Conservation (phyloP, 1,140 invertebrate species). For the Drosophila santomea region DNA sequence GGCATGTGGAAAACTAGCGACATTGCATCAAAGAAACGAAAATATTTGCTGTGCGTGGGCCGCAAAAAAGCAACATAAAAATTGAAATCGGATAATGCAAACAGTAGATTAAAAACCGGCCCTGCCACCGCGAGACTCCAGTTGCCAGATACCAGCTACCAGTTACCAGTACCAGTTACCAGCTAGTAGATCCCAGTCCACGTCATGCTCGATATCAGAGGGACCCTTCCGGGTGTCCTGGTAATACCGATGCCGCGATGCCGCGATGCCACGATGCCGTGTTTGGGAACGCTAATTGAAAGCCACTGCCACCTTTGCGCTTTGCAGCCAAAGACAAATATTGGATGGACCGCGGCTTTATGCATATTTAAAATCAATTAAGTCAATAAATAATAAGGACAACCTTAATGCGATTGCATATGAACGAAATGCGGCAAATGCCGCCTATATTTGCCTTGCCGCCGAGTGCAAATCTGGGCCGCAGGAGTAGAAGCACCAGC, state of each 20-base stretch:
- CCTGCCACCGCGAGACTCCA: constrained; percentile 1
- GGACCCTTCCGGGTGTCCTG: not conserved
- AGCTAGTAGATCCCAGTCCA: not conserved
- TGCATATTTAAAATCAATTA: constrained; percentile 85
- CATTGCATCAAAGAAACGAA: constrained; percentile 70
- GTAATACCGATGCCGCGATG: constrained; percentile 6
- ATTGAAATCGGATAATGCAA: constrained; percentile 70
- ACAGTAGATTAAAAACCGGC: constrained; percentile 74
- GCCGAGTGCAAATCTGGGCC: not conserved
- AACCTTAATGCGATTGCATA: constrained; percentile 76
- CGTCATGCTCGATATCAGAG: no score
- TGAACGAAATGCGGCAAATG: constrained; percentile 37
- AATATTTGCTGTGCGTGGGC: constrained; percentile 73
- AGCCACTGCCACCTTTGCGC: constrained; percentile 62
- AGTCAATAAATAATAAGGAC: constrained; percentile 82
- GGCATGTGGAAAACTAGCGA: constrained; percentile 63
- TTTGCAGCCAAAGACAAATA: constrained; percentile 83
- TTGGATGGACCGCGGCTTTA: constrained; percentile 79
- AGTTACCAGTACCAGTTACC: not conserved
- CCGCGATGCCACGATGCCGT: constrained; percentile 11
- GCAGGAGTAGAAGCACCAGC: no score
- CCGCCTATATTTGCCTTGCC: not conserved
- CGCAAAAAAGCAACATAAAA: constrained; percentile 34
- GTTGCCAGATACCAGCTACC: not conserved
- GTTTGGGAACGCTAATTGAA: constrained; percentile 68